Evolutionary conservation across 2,888 invertebrate species (phyloP).

Genomic region (Fabriciana adippe): DNA sequence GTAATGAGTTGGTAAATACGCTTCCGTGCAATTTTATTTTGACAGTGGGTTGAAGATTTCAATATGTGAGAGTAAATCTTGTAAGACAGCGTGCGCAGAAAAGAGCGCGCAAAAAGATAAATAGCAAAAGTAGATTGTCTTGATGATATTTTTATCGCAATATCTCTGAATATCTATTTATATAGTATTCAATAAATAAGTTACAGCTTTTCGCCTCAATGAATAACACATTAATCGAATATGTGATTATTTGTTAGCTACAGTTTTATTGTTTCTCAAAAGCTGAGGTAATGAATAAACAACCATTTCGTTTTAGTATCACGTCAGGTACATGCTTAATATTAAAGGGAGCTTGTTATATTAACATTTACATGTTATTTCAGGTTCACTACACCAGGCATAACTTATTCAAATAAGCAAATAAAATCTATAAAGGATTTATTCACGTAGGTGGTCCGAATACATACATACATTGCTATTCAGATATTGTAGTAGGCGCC

Average conservation of each 20-base stretch:
- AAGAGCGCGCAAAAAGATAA: too few relatives aligned
- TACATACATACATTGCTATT: slow-evolving; percentile 7
- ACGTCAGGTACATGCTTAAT: slow-evolving; percentile 22
- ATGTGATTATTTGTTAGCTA: too few relatives aligned
- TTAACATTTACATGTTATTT: slow-evolving; percentile 32
- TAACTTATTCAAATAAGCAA: slow-evolving; percentile 30
- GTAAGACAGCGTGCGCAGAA: too few relatives aligned
- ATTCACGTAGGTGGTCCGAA: slow-evolving; percentile 32
- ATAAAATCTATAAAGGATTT: slow-evolving; percentile 32
- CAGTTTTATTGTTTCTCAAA: not conserved
- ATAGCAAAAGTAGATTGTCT: too few relatives aligned
- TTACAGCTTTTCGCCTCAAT: too few relatives aligned
- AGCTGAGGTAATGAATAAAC: not conserved
- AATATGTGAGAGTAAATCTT: too few relatives aligned
- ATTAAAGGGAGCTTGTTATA: slow-evolving; percentile 31
- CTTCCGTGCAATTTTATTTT: too few relatives aligned
- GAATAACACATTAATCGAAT: not conserved
- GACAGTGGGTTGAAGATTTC: too few relatives aligned
- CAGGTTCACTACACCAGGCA: slow-evolving; percentile 21
- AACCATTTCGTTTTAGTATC: slow-evolving; percentile 21
- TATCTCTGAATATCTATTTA: too few relatives aligned
- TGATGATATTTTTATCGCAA: too few relatives aligned
- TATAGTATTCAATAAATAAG: too few relatives aligned
- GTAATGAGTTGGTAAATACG: too few relatives aligned
- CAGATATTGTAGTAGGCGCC: slow-evolving; percentile 7